Conservation (phyloP, 1,140 invertebrate species). For the Sycobia sp. region DNA sequence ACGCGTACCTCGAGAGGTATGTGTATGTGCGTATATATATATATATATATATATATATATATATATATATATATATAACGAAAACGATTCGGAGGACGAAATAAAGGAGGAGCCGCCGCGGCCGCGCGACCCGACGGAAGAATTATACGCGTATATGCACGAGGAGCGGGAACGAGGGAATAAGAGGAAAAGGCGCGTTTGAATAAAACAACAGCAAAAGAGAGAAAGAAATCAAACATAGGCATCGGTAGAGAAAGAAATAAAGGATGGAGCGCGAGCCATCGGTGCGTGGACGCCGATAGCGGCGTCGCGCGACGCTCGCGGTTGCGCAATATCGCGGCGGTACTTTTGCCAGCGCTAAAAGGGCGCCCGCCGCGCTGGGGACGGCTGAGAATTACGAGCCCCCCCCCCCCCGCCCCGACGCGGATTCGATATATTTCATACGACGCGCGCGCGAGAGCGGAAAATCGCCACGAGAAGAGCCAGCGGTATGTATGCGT, state of each 20-base stretch:
- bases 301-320: conserved; percentile 34
- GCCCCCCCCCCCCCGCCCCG: conserved; percentile 22
- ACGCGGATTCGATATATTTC: conserved; percentile 16
- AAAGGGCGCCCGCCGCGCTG: too few species aligned
- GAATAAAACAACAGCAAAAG: conserved; percentile 23
- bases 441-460: neutral
- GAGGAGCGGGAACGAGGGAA: conserved; percentile 18
- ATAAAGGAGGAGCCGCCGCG: neutral
- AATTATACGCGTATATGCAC: conserved; percentile 23
- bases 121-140: neutral
- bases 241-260: conserved; percentile 30
- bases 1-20: too few species aligned
- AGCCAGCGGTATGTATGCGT: too few species aligned
- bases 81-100: conserved; percentile 14
- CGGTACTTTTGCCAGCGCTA: conserved; percentile 39
- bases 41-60: too few species aligned
- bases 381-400: too few species aligned
- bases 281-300: conserved; percentile 46
- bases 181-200: neutral
- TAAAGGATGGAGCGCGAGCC: conserved; percentile 32
- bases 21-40: too few species aligned
- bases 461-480: too few species aligned
- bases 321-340: conserved; percentile 15
- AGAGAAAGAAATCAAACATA: conserved; percentile 33
- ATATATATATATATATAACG: too few species aligned